Conservation (phyloP, 2,113 vertebrate species). For the Serinus canaria region DNA sequence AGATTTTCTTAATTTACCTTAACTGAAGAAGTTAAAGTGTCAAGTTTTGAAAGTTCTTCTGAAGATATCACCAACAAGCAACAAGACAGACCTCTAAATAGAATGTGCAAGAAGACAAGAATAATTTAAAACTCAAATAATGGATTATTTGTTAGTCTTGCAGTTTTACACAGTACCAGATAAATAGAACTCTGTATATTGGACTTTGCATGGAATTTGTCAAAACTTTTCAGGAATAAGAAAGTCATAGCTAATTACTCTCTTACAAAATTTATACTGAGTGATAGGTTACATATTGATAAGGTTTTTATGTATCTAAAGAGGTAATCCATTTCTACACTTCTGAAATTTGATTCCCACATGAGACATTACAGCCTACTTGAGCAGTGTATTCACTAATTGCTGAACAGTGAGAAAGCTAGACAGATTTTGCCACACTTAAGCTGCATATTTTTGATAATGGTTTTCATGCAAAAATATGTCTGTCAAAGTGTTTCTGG, state of each 20-base stretch:
- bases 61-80: background rate
- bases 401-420: background rate
- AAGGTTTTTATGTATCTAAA: background rate
- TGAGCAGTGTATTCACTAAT: background rate
- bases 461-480: rapidly evolving
- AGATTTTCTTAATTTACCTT: background rate
- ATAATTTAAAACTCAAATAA: background rate
- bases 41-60: background rate
- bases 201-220: background rate
- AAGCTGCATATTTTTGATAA: background rate
- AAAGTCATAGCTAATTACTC: background rate
- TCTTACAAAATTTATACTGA: background rate
- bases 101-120: background rate
- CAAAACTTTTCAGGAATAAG: background rate
- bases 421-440: background rate
- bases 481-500: background rate
- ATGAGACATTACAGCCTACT: background rate
- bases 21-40: background rate
- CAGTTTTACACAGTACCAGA: background rate
- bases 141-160: background rate
- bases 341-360: background rate
- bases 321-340: background rate
- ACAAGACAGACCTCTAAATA: background rate
- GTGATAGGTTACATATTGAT: background rate
- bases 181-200: background rate